Base-by-base conservation (phyloP, 2,888 invertebrate genomes). In the Crematogaster levior region DNA sequence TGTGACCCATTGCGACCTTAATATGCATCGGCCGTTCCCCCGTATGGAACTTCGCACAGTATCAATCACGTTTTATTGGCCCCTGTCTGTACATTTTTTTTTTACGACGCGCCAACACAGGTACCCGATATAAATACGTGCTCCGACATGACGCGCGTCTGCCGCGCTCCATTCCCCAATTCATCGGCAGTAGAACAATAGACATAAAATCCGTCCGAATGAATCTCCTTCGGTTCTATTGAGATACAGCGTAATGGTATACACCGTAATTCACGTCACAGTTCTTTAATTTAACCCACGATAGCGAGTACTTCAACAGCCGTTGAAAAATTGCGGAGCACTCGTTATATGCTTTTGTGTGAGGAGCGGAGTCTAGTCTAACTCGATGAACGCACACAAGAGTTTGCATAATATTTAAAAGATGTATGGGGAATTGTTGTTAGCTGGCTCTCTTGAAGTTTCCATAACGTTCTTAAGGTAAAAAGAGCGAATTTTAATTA, bases 21-120 rank as follows among this genome's bases (percentile, higher is more conserved):
- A 75, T 65, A 75, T 75, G 75, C 75, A 65, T 40, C 75, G 53
- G 37, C 30, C 66, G 61, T 74, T 24, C 24, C 24, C 34, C 21
- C 40, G 34, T 48, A 21, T 9, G 48, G 63, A 75, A 53, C 27
- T 75, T 75, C 66, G 75, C 75, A 65, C 75, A n/a, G 40, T 65
- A 75, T 75, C 75, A 65, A 75, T 75, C 75, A 75, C 75, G 75
- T 65, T 75, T 75, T 65, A 75, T 75, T 75, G 75, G 65, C 40
- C 65, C 65, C n/a, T 65, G 65, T 65, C 66, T 65, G 40, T 75
- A 75, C 65, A 40, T 65, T 75, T 75, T 65, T 75, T 75, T 75
- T 75, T 75, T 53, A 53, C 65, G 53, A 75, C 51, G n/a, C 53
- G 24, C 40, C 72, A 30, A 75, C 75, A 65, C 53, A 10, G 75